These are phyloP conservation scores for Macropis europaea DNA, from an alignment of 2,888 invertebrate genomes.

Conservation along the genomic window DNA sequence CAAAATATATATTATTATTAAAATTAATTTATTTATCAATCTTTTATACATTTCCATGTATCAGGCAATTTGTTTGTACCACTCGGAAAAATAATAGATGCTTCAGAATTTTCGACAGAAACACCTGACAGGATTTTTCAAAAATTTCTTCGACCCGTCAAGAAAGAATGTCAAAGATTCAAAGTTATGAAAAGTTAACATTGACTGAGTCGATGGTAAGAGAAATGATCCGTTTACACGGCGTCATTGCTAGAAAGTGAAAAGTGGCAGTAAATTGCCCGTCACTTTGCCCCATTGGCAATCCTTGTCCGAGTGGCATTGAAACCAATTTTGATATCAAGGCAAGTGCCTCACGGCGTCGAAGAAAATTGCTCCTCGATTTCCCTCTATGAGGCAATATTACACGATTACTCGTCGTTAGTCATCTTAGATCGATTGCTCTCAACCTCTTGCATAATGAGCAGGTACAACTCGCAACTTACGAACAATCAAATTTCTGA, in stretches of 20 bases:
- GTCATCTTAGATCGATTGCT: not conserved
- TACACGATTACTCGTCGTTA: slow-evolving; percentile 10
- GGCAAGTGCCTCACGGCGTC: slow-evolving; percentile 20
- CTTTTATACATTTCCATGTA: no score
- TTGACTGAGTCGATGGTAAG: not conserved
- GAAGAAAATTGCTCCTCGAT: slow-evolving; percentile 27
- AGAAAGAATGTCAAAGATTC: not conserved
- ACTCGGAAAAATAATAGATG: no score
- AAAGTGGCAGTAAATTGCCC: slow-evolving; percentile 28
- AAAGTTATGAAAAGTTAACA: not conserved
- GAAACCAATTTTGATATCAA: slow-evolving; percentile 47
- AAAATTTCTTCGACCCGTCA: no score
- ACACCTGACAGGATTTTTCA: no score
- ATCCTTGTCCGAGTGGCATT: slow-evolving; percentile 41
- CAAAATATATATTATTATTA: no score
- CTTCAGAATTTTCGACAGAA: no score
- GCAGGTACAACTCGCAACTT: no score
- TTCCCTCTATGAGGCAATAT: not conserved
- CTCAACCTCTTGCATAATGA: not conserved
- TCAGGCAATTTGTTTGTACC: no score
- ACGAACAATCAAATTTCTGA: no score
- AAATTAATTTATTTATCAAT: no score
- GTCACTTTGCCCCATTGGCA: slow-evolving; percentile 15
- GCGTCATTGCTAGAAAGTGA: slow-evolving; percentile 35
- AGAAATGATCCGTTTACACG: slow-evolving; percentile 12